phyloP scores from a whole-genome alignment of 2,113 vertebrate species.

The Charadrius vociferus region DNA sequence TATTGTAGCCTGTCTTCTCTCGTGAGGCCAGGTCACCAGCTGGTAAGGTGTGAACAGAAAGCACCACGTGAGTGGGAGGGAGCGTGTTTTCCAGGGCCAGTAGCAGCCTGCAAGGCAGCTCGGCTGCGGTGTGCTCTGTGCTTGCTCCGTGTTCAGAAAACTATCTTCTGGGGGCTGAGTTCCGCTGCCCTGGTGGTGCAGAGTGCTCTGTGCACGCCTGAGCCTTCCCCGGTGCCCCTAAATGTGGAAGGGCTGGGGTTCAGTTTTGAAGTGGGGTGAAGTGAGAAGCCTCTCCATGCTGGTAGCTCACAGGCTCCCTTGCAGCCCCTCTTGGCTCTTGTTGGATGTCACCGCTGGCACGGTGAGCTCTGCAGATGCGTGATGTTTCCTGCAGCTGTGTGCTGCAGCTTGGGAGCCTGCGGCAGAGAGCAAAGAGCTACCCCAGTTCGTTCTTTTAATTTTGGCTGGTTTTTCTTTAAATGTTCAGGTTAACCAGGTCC shows the following conservation, averaged over 20 bases:
- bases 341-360: accelerated
- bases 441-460: not conserved
- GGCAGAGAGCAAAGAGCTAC: not conserved
- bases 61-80: not conserved
- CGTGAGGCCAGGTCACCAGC: not conserved
- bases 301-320: not conserved
- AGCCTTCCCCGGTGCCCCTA: not conserved
- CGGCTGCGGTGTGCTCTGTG: not conserved
- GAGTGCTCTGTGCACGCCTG: not conserved
- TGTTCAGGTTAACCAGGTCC: not conserved
- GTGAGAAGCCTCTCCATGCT: accelerated
- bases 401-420: not conserved
- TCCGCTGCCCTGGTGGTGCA: not conserved
- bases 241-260: not conserved
- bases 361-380: accelerated
- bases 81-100: not conserved
- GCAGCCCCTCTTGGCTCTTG: not conserved
- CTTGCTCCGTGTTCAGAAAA: accelerated
- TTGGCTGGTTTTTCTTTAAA: not conserved
- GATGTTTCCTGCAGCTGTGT: not conserved
- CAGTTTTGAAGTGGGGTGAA: not conserved
- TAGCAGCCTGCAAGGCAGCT: not conserved
- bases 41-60: not conserved
- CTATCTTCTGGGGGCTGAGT: not conserved
- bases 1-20: not conserved